Evolutionary conservation across 2,113 vertebrate genomes (phyloP).

Genomic region (Gallinago media): DNA sequence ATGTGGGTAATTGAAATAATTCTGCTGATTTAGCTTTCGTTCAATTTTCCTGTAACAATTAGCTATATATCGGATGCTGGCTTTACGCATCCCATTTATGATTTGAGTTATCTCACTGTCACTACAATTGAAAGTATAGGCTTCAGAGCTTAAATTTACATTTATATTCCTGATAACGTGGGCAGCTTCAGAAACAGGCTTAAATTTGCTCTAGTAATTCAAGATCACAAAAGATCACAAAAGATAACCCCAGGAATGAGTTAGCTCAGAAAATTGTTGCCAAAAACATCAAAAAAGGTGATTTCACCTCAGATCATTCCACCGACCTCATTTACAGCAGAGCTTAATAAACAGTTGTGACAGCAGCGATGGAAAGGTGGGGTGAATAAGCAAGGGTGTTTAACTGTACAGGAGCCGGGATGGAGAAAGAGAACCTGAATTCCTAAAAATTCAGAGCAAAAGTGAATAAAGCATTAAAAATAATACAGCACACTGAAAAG

Average conservation of each 20-base stretch:
- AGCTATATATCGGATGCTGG: neutral
- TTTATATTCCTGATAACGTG: neutral
- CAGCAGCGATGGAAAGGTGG: neutral
- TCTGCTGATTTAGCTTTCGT: neutral
- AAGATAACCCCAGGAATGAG: constrained; percentile 17
- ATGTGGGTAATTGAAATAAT: neutral
- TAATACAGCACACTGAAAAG: neutral
- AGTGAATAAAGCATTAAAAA: neutral
- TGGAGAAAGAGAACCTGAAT: neutral
- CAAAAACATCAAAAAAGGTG: constrained; percentile 7
- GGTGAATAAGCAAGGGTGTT: neutral
- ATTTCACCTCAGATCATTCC: neutral
- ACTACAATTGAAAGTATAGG: neutral
- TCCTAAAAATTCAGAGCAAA: neutral
- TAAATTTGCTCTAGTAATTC: constrained; percentile 24
- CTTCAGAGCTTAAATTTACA: neutral
- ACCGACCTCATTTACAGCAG: neutral
- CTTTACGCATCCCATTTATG: neutral
- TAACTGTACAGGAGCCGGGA: neutral
- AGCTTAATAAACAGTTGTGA: neutral
- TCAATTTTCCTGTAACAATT: neutral
- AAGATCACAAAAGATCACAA: constrained; percentile 27
- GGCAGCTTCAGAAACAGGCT: constrained; percentile 41
- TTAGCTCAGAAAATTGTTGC: constrained; percentile 1
- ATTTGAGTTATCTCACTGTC: neutral